Evolutionary conservation across 2,888 invertebrate genomes (phyloP).

Genomic region (Chorisops tibialis): DNA sequence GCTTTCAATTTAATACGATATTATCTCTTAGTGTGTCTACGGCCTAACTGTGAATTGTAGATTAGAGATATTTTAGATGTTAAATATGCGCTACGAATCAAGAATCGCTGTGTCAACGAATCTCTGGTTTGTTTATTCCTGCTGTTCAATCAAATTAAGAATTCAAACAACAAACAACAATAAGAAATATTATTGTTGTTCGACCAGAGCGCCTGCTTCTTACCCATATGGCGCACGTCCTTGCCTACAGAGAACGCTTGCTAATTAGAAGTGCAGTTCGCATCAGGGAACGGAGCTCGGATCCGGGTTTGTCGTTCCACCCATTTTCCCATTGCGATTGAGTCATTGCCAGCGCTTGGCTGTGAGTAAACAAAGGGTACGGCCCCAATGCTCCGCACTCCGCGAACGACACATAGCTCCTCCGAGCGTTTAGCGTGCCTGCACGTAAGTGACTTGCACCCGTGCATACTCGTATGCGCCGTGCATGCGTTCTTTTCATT

Average conservation of each 20-base stretch:
- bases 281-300: constrained; percentile 24
- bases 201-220: background rate
- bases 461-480: constrained; percentile 30
- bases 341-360: constrained; percentile 16
- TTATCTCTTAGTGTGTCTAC: no score
- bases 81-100: no score
- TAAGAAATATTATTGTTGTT: no score
- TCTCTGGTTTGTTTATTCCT: no score
- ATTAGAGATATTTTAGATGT: no score
- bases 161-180: no score
- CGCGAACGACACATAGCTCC: background rate
- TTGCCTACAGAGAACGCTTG: constrained; percentile 13
- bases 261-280: constrained; percentile 26
- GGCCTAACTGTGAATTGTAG: no score
- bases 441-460: constrained; percentile 33
- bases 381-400: constrained; percentile 27
- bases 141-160: no score
- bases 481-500: constrained; percentile 21
- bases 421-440: constrained; percentile 28
- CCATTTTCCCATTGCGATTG: constrained; percentile 22
- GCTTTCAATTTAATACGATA: no score
- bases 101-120: no score
- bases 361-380: constrained; percentile 14
- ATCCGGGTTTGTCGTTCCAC: constrained; percentile 30
- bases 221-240: constrained; percentile 17